These are phyloP conservation scores for Lonchura striata DNA, from an alignment of 2,113 vertebrate genomes.

Conservation along the genomic window DNA sequence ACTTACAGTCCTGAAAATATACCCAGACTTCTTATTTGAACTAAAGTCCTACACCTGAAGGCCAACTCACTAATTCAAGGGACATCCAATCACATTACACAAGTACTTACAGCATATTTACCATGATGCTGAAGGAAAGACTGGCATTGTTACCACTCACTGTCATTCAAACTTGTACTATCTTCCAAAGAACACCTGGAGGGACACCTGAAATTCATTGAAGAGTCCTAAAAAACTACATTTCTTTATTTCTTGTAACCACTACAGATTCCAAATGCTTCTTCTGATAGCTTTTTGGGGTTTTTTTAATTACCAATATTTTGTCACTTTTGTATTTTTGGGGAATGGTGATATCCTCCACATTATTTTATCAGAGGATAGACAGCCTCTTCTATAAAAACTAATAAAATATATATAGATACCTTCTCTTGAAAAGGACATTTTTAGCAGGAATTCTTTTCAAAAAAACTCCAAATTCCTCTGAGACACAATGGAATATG, in stretches of 20 bases:
- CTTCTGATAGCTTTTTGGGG: neutral
- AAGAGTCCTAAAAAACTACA: neutral
- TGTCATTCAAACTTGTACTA: neutral
- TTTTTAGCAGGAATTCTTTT: neutral
- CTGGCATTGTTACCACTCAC: neutral
- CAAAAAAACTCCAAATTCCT: neutral
- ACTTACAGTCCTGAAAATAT: neutral
- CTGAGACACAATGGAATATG: neutral
- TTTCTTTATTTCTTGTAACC: neutral
- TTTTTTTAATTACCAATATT: neutral
- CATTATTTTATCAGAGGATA: neutral
- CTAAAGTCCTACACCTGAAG: neutral
- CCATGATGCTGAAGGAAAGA: neutral
- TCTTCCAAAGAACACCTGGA: neutral
- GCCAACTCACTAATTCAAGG: neutral
- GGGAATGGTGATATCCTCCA: neutral
- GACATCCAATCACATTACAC: accelerated
- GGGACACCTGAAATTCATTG: neutral
- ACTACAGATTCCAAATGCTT: neutral
- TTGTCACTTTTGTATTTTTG: neutral
- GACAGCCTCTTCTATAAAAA: neutral
- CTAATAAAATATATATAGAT: neutral
- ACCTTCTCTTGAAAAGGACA: neutral
- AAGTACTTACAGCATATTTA: neutral
- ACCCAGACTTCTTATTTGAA: neutral